Conservation (phyloP, 2,113 vertebrate species). For the Electrona antarctica region DNA sequence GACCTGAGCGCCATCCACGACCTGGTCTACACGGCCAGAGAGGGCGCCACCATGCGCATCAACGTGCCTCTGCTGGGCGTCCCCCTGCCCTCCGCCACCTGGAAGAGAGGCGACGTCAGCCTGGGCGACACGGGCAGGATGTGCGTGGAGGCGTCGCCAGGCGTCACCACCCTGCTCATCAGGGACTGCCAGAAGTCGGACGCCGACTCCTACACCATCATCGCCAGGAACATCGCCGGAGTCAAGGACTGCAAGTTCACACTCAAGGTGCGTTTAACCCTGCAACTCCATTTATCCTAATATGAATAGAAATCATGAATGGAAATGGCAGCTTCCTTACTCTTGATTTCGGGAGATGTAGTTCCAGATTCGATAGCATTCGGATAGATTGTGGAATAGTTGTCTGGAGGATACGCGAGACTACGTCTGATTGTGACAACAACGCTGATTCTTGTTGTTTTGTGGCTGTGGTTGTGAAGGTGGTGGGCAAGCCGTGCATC, state of each 20-base stretch:
- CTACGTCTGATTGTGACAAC: too few relatives aligned
- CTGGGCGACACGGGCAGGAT: conserved; percentile 88
- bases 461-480: conserved; percentile 57
- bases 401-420: too few relatives aligned
- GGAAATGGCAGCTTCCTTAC: too few relatives aligned
- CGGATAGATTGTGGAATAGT: too few relatives aligned
- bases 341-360: too few relatives aligned
- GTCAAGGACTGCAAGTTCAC: conserved; percentile 89
- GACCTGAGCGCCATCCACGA: conserved; percentile 91
- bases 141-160: conserved; percentile 86
- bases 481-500: conserved; percentile 96
- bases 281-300: too few relatives aligned
- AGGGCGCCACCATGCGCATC: conserved; percentile 90
- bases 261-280: conserved; percentile 62
- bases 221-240: conserved; percentile 86
- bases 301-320: too few relatives aligned
- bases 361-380: too few relatives aligned
- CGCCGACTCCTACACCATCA: conserved; percentile 89
- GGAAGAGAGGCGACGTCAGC: conserved; percentile 89
- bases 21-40: conserved; percentile 87
- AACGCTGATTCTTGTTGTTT: too few relatives aligned
- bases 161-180: conserved; percentile 88
- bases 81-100: conserved; percentile 85
- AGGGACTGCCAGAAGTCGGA: conserved; percentile 92
- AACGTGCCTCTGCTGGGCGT: conserved; percentile 91